These are phyloP conservation scores for Orthonevra nobilis DNA, from an alignment of 2,888 invertebrate genomes.

Conservation along the genomic window DNA sequence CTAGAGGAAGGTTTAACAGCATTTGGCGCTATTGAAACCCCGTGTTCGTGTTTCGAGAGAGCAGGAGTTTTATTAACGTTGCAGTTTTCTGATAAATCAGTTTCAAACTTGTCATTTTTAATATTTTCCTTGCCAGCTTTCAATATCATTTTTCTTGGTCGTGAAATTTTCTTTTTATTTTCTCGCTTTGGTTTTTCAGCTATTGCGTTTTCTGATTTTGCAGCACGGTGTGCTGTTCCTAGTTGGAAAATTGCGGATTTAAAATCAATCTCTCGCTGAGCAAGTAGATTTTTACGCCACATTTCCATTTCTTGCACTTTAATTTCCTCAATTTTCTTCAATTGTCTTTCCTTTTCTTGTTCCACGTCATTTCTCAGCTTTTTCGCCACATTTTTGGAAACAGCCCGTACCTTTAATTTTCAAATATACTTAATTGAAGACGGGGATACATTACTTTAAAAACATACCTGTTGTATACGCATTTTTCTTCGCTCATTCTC, in stretches of 20 bases:
- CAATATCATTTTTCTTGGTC: no score
- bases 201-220: constrained; percentile 73
- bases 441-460: background rate
- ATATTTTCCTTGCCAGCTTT: constrained; percentile 37
- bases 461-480: constrained; percentile 83
- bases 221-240: constrained; percentile 77
- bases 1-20: no score
- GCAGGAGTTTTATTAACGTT: no score
- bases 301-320: constrained; percentile 81
- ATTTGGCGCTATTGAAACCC: no score
- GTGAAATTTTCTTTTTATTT: no score
- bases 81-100: constrained; percentile 25
- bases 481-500: constrained; percentile 83
- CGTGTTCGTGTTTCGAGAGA: no score
- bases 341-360: constrained; percentile 81
- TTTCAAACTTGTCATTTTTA: constrained; percentile 38
- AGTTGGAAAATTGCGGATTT: constrained; percentile 75
- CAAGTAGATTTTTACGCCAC: constrained; percentile 80
- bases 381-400: constrained; percentile 83
- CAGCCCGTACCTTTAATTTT: constrained; percentile 82
- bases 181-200: constrained; percentile 12
- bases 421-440: constrained; percentile 10
- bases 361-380: constrained; percentile 81
- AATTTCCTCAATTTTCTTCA: constrained; percentile 81
- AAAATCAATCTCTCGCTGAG: constrained; percentile 79